Evolutionary conservation across 2,888 invertebrate species (phyloP), one percentile per base, ranked within the genome.

Genomic region (Mimas tiliae): DNA sequence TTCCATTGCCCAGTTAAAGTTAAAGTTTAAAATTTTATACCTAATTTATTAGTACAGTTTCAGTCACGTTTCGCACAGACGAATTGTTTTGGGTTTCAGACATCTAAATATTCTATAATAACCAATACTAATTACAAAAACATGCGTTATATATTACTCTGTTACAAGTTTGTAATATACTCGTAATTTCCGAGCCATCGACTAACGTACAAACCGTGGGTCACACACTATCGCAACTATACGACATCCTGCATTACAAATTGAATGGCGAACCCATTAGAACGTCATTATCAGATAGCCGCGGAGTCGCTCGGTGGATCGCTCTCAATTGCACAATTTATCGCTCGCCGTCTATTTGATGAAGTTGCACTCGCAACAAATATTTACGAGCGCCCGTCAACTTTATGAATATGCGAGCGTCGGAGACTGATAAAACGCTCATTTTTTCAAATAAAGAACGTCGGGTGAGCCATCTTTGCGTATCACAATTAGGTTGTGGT

Each of bases 321-420:
- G 47, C 42, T 63, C 42, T 64, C 64, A 75, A 84, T 79, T 79
- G 76, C 70, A 72, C 74, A 77, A 84, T 81, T 84, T 80, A 81
- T 76, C 69, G 73, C 64, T 67, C 68, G 72, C 72, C 74, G 73
- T 76, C 71, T 71, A 67, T 65, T 65, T 76, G 78, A 79, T 74
- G 75, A 74, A 76, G 74, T 70, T 70, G 70, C 77, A 68, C 75
- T 73, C 2, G 77, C 83, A 86, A 84, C 82, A 74, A 79, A 80
- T 84, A 89, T 86, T 88, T 84, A 88, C 80, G 82, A 73, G 71
- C 72, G 72, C 69, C 78, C 74, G 81, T 86, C 87, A 81, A 72
- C 76, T 83, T 85, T 80, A 91, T 90, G 89, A 89, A 88, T 90
- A 86, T 87, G 92, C 90, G 90, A 87, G 84, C 77, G 69, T 72